Percentiles rank a stretch among this genome's conserved stretches.
These are phyloP conservation scores for Gryllus bimaculatus DNA, from an alignment of 1,140 invertebrate species.

Conservation along the genomic window DNA sequence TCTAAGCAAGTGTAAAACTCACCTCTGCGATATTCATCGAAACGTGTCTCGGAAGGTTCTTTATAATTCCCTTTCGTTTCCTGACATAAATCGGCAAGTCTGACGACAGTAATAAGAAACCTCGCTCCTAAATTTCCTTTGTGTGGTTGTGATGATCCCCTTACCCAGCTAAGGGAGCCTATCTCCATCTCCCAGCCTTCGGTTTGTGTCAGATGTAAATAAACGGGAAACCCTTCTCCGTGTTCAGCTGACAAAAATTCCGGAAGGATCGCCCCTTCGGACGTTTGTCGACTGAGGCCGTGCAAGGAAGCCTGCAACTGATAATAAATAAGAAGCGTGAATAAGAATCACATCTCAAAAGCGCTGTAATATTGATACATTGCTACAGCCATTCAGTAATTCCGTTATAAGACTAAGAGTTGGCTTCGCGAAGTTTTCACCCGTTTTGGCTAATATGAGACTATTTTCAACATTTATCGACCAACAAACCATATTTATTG, in stretches of 20 bases:
- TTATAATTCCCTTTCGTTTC: background rate
- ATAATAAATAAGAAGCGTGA: no score
- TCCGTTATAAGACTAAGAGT: no score
- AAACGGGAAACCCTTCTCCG: background rate
- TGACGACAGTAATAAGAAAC: slow-evolving; percentile 1
- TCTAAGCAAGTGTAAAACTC: background rate
- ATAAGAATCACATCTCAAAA: no score
- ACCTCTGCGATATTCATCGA: background rate
- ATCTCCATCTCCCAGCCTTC: background rate
- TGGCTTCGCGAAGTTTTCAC: no score
- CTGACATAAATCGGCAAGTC: background rate
- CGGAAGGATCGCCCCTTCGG: background rate
- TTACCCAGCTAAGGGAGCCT: background rate
- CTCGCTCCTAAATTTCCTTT: background rate
- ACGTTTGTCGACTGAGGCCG: no score
- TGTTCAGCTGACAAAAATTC: background rate
- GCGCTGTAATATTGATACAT: no score
- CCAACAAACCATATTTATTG: no score
- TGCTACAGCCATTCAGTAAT: no score
- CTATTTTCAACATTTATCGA: no score
- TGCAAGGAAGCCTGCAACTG: no score
- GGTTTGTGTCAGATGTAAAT: background rate
- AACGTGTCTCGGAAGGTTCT: background rate
- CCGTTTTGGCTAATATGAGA: no score
- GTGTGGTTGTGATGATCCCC: background rate